phyloP scores from a whole-genome alignment of 2,888 invertebrate species.

The Neocrepidodera transversa region DNA sequence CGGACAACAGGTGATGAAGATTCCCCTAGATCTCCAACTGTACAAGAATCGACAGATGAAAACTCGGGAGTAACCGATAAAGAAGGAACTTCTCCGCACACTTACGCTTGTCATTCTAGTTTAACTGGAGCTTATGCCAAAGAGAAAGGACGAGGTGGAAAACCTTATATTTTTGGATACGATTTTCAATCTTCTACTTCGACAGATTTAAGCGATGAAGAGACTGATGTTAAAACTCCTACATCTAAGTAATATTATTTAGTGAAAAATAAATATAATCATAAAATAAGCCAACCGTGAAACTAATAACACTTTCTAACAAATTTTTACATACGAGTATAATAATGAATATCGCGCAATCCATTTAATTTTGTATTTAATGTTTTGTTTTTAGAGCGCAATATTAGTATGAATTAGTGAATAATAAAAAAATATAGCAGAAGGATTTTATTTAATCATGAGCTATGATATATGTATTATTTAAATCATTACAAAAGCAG shows the following conservation, averaged over 20 bases:
- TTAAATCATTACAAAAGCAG: too few relatives aligned
- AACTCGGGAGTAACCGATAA: constrained; percentile 8
- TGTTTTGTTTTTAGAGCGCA: too few relatives aligned
- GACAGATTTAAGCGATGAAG: constrained; percentile 37
- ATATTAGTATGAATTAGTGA: too few relatives aligned
- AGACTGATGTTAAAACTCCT: constrained; percentile 26
- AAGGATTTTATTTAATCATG: too few relatives aligned
- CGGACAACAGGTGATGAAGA: constrained; percentile 1
- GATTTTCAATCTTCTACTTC: constrained; percentile 53
- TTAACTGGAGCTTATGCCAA: constrained; percentile 49
- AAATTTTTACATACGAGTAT: too few relatives aligned
- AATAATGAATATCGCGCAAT: too few relatives aligned
- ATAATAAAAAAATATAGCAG: too few relatives aligned
- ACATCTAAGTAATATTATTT: constrained; percentile 26
- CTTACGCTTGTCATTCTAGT: constrained; percentile 52
- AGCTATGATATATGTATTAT: too few relatives aligned
- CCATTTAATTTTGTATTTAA: too few relatives aligned
- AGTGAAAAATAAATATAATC: background rate
- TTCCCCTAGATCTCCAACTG: background rate
- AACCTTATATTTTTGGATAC: constrained; percentile 53
- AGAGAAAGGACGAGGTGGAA: constrained; percentile 32
- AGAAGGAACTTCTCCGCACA: constrained; percentile 33
- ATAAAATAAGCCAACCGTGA: background rate
- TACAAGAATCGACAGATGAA: constrained; percentile 19
- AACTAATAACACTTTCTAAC: too few relatives aligned